Percentiles rank a stretch among this genome's conserved stretches.
Conservation (phyloP, 2,113 vertebrate species). For the Rattus norvegicus region DNA sequence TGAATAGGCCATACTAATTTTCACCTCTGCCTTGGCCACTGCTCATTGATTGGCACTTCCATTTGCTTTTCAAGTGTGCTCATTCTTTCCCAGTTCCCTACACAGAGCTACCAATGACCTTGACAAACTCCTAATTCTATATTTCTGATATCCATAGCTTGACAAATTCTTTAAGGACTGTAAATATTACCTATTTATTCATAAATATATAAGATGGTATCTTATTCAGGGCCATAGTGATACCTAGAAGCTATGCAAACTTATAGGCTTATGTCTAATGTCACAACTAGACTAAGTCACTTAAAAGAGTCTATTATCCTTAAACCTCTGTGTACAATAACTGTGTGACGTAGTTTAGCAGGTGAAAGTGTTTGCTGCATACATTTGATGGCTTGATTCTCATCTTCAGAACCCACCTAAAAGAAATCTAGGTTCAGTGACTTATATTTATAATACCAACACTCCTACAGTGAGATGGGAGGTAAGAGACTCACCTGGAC, state of each 20-base stretch:
- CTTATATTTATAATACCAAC: background rate
- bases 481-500: background rate
- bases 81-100: background rate
- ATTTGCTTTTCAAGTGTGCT: conserved; percentile 14
- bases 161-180: background rate
- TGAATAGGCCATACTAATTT: conserved; percentile 62
- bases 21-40: conserved; percentile 32
- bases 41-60: background rate
- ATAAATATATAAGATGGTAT: background rate
- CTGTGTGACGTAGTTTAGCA: background rate
- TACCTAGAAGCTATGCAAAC: background rate
- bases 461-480: background rate
- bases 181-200: background rate
- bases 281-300: background rate
- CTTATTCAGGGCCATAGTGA: background rate
- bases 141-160: background rate
- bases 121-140: background rate
- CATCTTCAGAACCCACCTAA: background rate
- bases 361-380: background rate
- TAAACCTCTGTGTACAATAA: background rate
- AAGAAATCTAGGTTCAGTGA: background rate
- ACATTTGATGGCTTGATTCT: background rate
- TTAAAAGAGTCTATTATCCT: background rate
- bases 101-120: conserved; percentile 1
- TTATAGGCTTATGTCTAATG: background rate